Conservation (phyloP, 2,888 invertebrate species). For the Parascotia fuliginaria region DNA sequence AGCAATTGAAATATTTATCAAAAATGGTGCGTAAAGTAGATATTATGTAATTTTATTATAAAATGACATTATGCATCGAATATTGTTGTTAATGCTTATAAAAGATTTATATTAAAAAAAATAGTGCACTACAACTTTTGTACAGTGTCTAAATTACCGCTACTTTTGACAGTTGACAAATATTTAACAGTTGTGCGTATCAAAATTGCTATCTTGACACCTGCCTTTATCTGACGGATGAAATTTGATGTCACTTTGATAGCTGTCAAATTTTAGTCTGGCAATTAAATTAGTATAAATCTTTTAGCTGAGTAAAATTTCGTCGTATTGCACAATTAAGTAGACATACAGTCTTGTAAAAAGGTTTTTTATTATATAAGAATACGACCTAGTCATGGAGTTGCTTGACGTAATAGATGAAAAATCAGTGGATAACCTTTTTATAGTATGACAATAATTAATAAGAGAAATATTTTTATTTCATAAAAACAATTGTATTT, state of each 20-base stretch:
- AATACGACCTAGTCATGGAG: conserved; percentile 13
- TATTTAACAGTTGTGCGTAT: no score
- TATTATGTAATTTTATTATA: conserved; percentile 10
- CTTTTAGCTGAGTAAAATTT: conserved; percentile 12
- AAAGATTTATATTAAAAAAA: neutral
- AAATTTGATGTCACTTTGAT: neutral
- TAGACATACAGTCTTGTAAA: conserved; percentile 20
- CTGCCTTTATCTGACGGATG: no score
- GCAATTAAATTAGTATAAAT: conserved; percentile 10
- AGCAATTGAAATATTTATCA: conserved; percentile 8
- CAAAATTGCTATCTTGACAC: no score
- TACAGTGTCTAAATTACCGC: neutral
- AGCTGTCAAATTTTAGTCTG: neutral
- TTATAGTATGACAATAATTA: conserved; percentile 3
- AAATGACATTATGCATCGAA: conserved; percentile 12
- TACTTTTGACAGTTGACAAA: neutral
- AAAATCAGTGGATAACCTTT: neutral
- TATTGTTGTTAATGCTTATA: conserved; percentile 11
- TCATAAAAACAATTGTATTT: no score
- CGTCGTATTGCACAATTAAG: conserved; percentile 29
- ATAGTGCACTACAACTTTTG: no score
- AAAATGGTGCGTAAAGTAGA: conserved; percentile 25
- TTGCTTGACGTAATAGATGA: conserved; percentile 9
- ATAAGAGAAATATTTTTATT: conserved; percentile 3
- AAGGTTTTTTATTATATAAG: conserved; percentile 5